Conservation (phyloP, 2,888 invertebrate species). For the Drosophila limbata region DNA sequence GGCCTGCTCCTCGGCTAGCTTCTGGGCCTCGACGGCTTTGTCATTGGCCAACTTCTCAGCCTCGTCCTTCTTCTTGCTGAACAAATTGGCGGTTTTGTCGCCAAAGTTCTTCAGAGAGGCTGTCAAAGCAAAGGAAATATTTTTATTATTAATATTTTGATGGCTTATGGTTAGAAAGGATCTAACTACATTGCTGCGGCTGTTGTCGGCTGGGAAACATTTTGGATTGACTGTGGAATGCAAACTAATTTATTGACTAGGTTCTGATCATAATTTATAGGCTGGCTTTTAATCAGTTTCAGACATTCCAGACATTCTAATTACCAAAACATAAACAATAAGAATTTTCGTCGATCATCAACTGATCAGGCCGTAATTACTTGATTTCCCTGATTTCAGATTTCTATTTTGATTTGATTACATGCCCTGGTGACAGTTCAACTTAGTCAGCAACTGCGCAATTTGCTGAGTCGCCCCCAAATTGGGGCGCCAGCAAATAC, state of each 20-base stretch:
- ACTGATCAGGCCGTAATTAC: conserved; percentile 57
- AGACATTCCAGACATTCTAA: conserved; percentile 56
- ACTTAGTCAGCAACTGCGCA: conserved; percentile 47
- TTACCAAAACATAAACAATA: conserved; percentile 70
- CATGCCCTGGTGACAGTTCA: conserved; percentile 26
- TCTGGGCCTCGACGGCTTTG: conserved; percentile 88
- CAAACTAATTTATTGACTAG: conserved; percentile 47
- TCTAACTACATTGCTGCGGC: conserved; percentile 31
- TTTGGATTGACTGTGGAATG: conserved; percentile 27
- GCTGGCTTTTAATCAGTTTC: conserved; percentile 41
- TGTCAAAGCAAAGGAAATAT: conserved; percentile 70
- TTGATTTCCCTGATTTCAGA: conserved; percentile 34
- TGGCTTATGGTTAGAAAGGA: too few relatives aligned
- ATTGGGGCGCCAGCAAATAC: conserved; percentile 36
- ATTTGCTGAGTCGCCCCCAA: conserved; percentile 28
- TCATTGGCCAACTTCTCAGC: conserved; percentile 88
- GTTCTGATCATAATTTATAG: conserved; percentile 63
- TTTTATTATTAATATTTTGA: conserved; percentile 4
- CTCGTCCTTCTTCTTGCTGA: conserved; percentile 91
- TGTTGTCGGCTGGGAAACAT: conserved; percentile 59
- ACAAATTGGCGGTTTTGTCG: conserved; percentile 90
- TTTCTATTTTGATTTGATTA: conserved; percentile 29
- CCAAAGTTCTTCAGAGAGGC: conserved; percentile 90
- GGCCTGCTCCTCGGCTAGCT: conserved; percentile 88
- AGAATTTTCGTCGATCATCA: conserved; percentile 48